phyloP scores from a whole-genome alignment of 2,888 invertebrate species.

The Muschampia plurimacula region DNA sequence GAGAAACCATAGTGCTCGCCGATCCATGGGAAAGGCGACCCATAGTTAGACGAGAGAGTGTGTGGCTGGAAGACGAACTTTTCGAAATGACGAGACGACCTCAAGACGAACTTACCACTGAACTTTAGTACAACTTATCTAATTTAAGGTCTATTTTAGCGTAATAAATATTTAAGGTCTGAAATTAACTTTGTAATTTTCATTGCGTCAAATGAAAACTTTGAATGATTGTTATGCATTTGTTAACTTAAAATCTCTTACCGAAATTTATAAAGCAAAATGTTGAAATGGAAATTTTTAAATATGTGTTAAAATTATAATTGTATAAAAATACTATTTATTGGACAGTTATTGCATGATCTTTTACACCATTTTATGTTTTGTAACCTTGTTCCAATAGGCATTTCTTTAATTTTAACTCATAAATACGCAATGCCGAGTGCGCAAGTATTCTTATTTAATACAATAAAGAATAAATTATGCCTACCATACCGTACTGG shows the following conservation, averaged over 20 bases:
- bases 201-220: constrained; percentile 59
- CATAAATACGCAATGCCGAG: not conserved
- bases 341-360: no score
- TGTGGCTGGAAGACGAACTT: constrained; percentile 92
- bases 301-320: no score
- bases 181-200: not conserved
- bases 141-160: not conserved
- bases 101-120: constrained; percentile 95
- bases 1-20: constrained; percentile 74
- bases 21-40: constrained; percentile 82
- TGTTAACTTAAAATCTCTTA: no score
- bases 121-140: constrained; percentile 85
- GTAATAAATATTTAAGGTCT: not conserved
- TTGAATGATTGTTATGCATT: not conserved
- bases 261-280: no score
- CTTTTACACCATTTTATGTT: no score
- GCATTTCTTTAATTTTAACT: not conserved
- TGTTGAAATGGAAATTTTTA: no score
- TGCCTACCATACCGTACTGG: constrained; percentile 14
- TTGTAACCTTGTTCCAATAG: no score
- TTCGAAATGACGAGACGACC: constrained; percentile 94
- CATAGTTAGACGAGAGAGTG: constrained; percentile 82
- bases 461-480: not conserved
- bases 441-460: not conserved
- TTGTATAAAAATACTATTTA: no score